Evolutionary conservation across 2,797 vertebrate species (phyloP).

Genomic region (Sparus aurata): DNA sequence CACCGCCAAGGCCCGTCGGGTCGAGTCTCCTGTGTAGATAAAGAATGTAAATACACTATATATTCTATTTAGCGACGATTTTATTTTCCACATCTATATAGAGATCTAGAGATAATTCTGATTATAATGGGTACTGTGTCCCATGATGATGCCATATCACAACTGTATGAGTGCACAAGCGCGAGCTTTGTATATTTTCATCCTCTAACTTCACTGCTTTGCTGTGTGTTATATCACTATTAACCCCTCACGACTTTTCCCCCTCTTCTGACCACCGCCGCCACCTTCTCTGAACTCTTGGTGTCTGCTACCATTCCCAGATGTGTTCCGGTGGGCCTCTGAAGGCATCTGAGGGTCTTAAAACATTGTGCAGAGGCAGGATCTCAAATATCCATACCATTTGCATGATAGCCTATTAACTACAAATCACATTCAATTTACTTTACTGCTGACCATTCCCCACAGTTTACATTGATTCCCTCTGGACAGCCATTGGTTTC

Average conservation of each 20-base stretch:
- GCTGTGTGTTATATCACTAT: slow-evolving; percentile 70
- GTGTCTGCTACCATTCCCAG: slow-evolving; percentile 26
- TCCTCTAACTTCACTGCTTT: slow-evolving; percentile 72
- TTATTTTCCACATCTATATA: slow-evolving; percentile 80
- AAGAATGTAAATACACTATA: slow-evolving; percentile 81
- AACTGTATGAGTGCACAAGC: slow-evolving; percentile 59
- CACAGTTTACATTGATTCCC: neutral
- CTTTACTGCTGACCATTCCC: neutral
- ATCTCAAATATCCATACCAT: slow-evolving; percentile 4
- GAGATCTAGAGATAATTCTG: slow-evolving; percentile 58
- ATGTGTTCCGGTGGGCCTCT: neutral
- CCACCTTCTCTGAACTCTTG: slow-evolving; percentile 39
- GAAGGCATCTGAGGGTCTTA: slow-evolving; percentile 31
- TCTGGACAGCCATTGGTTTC: neutral
- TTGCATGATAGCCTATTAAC: slow-evolving; percentile 38
- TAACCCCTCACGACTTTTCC: slow-evolving; percentile 46
- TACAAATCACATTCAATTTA: slow-evolving; percentile 9
- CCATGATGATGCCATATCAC: slow-evolving; percentile 55
- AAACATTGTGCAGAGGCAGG: slow-evolving; percentile 11
- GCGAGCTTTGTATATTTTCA: slow-evolving; percentile 62
- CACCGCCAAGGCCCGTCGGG: slow-evolving; percentile 9
- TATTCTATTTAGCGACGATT: slow-evolving; percentile 73
- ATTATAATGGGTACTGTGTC: slow-evolving; percentile 54
- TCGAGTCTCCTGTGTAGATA: slow-evolving; percentile 72
- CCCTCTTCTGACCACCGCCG: slow-evolving; percentile 29